phyloP scores from a whole-genome alignment of 1,140 invertebrate genomes.

The Achroia grisella region DNA sequence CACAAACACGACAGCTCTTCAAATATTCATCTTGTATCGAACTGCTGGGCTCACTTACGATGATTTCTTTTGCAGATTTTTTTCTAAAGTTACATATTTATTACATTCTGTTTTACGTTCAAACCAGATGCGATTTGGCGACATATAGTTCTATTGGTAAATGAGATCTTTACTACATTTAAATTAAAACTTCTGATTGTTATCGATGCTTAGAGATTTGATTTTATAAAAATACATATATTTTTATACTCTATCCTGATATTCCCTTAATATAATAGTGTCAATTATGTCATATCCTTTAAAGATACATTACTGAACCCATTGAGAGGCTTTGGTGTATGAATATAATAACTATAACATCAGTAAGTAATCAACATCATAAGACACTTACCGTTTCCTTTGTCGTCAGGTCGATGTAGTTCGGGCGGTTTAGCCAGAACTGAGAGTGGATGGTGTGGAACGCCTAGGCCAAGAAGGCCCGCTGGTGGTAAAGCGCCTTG shows the following conservation, averaged over 20 bases:
- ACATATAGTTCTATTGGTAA: too few relatives aligned
- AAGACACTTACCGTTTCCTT: conserved; percentile 76
- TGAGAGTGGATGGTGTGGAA: conserved; percentile 79
- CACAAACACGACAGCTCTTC: conserved; percentile 52
- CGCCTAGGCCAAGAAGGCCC: conserved; percentile 71
- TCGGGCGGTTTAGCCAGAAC: conserved; percentile 80
- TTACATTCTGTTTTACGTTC: too few relatives aligned
- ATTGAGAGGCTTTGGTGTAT: neutral
- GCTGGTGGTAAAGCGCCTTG: conserved; percentile 82
- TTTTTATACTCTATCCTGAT: too few relatives aligned
- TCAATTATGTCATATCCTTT: too few relatives aligned
- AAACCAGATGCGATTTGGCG: too few relatives aligned
- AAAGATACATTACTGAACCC: too few relatives aligned
- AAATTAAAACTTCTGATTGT: too few relatives aligned
- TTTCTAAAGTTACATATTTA: too few relatives aligned
- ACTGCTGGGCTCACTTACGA: conserved; percentile 23
- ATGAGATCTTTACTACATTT: too few relatives aligned
- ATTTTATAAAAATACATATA: too few relatives aligned
- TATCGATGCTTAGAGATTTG: too few relatives aligned
- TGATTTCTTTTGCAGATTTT: conserved; percentile 9
- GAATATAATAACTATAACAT: neutral
- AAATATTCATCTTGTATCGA: conserved; percentile 63
- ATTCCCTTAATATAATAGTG: too few relatives aligned
- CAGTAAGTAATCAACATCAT: neutral
- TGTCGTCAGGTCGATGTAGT: conserved; percentile 75